phyloP scores from a whole-genome alignment of 2,888 invertebrate species.

The Oxytorus armatus region DNA sequence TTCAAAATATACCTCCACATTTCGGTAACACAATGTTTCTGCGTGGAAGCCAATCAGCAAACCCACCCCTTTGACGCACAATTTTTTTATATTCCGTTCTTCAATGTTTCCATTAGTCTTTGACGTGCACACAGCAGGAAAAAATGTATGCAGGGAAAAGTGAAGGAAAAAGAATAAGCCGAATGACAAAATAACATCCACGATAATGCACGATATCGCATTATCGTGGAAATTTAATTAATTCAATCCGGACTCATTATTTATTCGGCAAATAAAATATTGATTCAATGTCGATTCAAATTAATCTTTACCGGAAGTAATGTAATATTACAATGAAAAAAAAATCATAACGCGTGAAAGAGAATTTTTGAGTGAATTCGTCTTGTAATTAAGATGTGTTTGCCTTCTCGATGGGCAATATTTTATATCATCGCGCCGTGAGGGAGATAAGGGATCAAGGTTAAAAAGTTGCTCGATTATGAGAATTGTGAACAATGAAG shows the following conservation, averaged over 20 bases:
- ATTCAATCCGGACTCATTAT: no score
- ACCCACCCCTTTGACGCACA: conserved; percentile 25
- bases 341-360: no score
- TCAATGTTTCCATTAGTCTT: conserved; percentile 33
- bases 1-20: conserved; percentile 1
- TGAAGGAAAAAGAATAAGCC: neutral
- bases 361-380: neutral
- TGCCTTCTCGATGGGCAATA: no score
- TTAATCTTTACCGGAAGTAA: no score
- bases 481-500: conserved; percentile 70
- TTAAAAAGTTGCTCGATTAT: conserved; percentile 51
- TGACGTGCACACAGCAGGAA: conserved; percentile 19
- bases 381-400: conserved; percentile 51
- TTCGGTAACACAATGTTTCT: conserved; percentile 34
- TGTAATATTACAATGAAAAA: no score
- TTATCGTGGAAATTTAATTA: no score
- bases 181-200: neutral
- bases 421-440: conserved; percentile 28
- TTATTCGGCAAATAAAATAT: no score
- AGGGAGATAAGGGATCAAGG: conserved; percentile 45
- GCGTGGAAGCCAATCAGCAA: conserved; percentile 48
- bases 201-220: no score
- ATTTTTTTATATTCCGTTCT: conserved; percentile 2
- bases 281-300: no score
- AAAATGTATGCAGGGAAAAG: neutral